Percentiles rank a stretch among this genome's conserved stretches.
phyloP scores from a whole-genome alignment of 2,113 vertebrate species.

The Chloroceryle aenea region DNA sequence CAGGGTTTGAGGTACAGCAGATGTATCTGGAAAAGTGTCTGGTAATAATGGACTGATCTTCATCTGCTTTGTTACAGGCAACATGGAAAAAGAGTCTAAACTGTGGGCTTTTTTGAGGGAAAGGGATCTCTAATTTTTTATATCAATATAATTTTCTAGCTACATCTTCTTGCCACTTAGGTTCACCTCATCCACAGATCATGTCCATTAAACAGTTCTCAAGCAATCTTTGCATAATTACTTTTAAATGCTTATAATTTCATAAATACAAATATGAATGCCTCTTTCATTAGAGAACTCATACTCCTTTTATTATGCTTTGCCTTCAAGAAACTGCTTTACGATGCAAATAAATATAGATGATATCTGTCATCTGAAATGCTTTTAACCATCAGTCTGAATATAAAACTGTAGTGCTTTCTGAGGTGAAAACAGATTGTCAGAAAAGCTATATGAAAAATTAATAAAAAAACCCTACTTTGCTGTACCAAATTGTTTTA shows the following conservation, averaged over 20 bases:
- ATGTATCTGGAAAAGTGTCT: constrained; percentile 56
- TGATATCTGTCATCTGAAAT: background rate
- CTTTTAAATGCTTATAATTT: background rate
- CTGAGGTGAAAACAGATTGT: background rate
- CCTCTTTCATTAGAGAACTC: background rate
- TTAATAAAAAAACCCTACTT: background rate
- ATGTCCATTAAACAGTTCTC: background rate
- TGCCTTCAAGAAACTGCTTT: background rate
- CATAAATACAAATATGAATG: background rate
- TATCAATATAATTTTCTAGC: background rate
- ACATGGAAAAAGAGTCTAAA: background rate
- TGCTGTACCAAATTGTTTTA: background rate
- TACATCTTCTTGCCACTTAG: background rate
- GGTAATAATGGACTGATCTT: constrained; percentile 39
- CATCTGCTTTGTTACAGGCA: background rate
- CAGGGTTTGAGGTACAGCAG: constrained; percentile 40
- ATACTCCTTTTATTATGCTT: background rate
- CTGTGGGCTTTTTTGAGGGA: background rate
- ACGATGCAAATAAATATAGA: background rate
- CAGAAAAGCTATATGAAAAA: background rate
- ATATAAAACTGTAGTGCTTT: background rate
- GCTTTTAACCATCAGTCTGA: background rate
- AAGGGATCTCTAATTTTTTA: background rate
- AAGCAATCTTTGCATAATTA: background rate
- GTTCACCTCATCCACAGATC: background rate